Percentiles rank a stretch among this genome's conserved stretches.
Conservation (phyloP, 1,140 invertebrate species). For the Drosophila biarmipes region DNA sequence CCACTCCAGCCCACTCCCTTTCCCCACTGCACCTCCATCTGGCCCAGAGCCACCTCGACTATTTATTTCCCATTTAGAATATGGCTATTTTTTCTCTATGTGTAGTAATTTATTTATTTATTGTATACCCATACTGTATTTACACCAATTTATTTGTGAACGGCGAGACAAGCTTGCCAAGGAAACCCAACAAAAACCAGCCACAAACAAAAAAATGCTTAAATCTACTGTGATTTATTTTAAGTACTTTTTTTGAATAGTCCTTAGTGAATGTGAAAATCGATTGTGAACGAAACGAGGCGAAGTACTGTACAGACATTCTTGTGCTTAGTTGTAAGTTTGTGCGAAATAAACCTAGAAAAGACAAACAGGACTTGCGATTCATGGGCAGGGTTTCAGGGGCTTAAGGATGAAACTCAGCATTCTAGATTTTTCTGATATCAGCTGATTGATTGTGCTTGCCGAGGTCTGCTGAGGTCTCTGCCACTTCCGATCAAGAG, state of each 20-base stretch:
- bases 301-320: constrained; percentile 41
- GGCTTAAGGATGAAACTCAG: background rate
- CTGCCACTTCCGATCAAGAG: too few species aligned
- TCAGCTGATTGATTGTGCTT: background rate
- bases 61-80: constrained; percentile 42
- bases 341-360: constrained; percentile 33
- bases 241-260: constrained; percentile 79
- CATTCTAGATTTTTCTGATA: background rate
- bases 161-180: background rate
- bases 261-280: constrained; percentile 48
- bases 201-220: constrained; percentile 69
- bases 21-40: background rate
- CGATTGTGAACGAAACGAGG: constrained; percentile 19
- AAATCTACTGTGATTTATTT: constrained; percentile 82
- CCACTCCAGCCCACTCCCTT: background rate
- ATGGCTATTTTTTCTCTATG: constrained; percentile 15
- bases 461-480: background rate
- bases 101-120: constrained; percentile 61
- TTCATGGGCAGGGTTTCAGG: background rate
- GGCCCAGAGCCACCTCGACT: constrained; percentile 3
- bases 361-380: constrained; percentile 4
- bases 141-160: constrained; percentile 44
- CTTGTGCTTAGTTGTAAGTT: constrained; percentile 37
- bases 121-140: constrained; percentile 14
- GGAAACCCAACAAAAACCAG: constrained; percentile 15